phyloP scores from a whole-genome alignment of 2,113 vertebrate species.

The Tragelaphus scriptus region DNA sequence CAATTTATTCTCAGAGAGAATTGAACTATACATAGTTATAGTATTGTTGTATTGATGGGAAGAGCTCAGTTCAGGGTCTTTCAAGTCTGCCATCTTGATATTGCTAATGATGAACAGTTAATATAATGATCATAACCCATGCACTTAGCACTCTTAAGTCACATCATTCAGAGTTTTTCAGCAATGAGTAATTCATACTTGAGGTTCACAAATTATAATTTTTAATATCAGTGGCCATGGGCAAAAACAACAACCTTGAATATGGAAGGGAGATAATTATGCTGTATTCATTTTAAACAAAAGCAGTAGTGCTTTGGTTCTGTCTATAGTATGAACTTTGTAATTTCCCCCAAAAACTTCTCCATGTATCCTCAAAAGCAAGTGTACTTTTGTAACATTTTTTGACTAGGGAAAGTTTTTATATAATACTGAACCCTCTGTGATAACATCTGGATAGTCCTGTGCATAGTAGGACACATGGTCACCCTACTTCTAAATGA shows the following conservation, averaged over 20 bases:
- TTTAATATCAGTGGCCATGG: background rate
- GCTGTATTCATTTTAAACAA: background rate
- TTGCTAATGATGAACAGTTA: background rate
- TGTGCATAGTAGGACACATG: background rate
- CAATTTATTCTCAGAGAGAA: background rate
- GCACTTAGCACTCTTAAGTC: background rate
- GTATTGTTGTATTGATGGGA: background rate
- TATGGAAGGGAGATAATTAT: background rate
- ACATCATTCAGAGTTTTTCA: background rate
- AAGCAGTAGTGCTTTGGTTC: background rate
- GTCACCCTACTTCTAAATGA: background rate
- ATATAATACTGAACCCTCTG: background rate
- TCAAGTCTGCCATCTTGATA: background rate
- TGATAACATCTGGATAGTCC: background rate
- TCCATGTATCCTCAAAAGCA: background rate
- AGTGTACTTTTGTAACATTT: background rate
- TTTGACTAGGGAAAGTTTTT: background rate
- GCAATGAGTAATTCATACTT: background rate
- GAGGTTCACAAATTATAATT: background rate
- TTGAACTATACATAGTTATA: background rate
- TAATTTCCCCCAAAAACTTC: background rate
- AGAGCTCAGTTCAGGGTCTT: background rate
- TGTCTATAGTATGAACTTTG: rapidly evolving
- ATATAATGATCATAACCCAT: background rate
- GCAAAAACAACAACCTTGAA: background rate